Percentiles rank a stretch among this genome's conserved stretches.
phyloP scores from a whole-genome alignment of 2,113 vertebrate species.

The Rhinolophus sinicus region DNA sequence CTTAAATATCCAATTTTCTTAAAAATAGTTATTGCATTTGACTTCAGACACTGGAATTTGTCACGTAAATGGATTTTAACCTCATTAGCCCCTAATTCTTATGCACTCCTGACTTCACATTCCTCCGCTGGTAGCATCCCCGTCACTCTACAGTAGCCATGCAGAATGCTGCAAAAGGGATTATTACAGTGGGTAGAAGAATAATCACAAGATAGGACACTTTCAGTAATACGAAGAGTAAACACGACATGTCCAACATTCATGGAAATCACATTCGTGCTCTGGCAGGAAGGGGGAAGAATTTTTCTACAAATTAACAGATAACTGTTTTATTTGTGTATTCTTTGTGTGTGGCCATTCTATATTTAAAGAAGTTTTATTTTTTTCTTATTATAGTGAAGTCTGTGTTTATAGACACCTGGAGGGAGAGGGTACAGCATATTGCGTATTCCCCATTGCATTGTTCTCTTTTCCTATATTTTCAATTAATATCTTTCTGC shows the following conservation, averaged over 20 bases:
- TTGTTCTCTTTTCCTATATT: background rate
- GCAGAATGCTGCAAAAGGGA: background rate
- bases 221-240: background rate
- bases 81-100: slow-evolving; percentile 49
- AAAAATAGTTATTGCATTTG: slow-evolving; percentile 6
- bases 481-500: background rate
- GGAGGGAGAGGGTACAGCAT: background rate
- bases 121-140: background rate
- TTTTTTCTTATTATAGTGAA: slow-evolving; percentile 7
- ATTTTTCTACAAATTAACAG: background rate
- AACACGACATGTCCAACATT: background rate
- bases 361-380: background rate
- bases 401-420: background rate
- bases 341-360: background rate
- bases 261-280: background rate
- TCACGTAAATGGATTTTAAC: slow-evolving; percentile 45
- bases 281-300: background rate
- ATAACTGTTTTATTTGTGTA: background rate
- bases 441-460: background rate
- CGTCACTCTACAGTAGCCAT: background rate
- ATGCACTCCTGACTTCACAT: background rate
- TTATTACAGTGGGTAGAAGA: background rate
- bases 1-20: slow-evolving; percentile 37
- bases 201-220: background rate
- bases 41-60: slow-evolving; percentile 16